Conservation (phyloP, 2,888 invertebrate species). For the Trachelus troglodyta region DNA sequence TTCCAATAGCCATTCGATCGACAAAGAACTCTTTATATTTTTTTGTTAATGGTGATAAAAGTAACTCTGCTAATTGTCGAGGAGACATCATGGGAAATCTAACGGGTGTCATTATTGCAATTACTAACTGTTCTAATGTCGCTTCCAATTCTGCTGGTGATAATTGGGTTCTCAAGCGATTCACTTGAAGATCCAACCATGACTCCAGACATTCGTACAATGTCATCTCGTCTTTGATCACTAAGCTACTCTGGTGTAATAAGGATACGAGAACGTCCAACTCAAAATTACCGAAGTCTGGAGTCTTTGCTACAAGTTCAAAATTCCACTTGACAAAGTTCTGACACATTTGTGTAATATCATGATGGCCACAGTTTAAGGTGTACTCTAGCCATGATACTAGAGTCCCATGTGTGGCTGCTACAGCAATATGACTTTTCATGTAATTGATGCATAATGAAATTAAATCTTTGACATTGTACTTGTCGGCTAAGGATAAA, state of each 20-base stretch:
- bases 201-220: conserved; percentile 80
- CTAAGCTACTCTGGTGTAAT: conserved; percentile 87
- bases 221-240: conserved; percentile 89
- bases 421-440: conserved; percentile 87
- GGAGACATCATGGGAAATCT: conserved; percentile 96
- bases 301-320: conserved; percentile 81
- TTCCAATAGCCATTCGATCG: conserved; percentile 87
- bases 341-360: conserved; percentile 80
- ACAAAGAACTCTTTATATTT: conserved; percentile 89
- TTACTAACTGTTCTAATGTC: conserved; percentile 77
- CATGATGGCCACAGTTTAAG: conserved; percentile 81
- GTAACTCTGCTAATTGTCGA: conserved; percentile 83
- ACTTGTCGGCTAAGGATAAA: conserved; percentile 92
- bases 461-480: conserved; percentile 92
- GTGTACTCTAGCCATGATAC: conserved; percentile 94
- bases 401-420: conserved; percentile 83
- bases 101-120: conserved; percentile 81
- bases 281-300: conserved; percentile 86
- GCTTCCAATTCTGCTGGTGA: conserved; percentile 67
- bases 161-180: conserved; percentile 65
- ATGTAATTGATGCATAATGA: conserved; percentile 87
- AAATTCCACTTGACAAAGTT: conserved; percentile 93
- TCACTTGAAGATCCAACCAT: conserved; percentile 83
- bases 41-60: conserved; percentile 82
- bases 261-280: conserved; percentile 81